These are phyloP conservation scores for Cataglyphis cursor DNA, from an alignment of 2,888 invertebrate genomes.

Conservation along the genomic window DNA sequence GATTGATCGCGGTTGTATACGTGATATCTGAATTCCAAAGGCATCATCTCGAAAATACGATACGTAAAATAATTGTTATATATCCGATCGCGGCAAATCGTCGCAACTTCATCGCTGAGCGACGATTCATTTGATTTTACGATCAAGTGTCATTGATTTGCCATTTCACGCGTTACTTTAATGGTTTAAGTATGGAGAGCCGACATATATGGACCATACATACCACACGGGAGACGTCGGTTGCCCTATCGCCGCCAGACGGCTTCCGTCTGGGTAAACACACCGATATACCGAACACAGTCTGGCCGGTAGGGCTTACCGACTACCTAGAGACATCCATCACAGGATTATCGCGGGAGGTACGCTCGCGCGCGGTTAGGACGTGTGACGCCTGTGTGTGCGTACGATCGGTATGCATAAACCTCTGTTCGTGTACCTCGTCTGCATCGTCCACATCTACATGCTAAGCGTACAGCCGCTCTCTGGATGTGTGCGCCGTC, in stretches of 20 bases:
- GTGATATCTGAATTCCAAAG: not conserved
- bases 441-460: constrained; percentile 30
- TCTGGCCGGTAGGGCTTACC: constrained; percentile 72
- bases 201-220: constrained; percentile 62
- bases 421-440: constrained; percentile 41
- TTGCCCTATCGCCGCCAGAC: constrained; percentile 82
- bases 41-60: not conserved
- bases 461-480: not conserved
- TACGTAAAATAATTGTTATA: constrained; percentile 12
- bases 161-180: constrained; percentile 56
- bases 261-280: constrained; percentile 86
- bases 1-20: not conserved
- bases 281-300: constrained; percentile 69
- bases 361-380: constrained; percentile 66
- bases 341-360: constrained; percentile 82
- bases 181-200: constrained; percentile 64
- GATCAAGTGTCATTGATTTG: constrained; percentile 47
- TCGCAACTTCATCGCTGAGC: not conserved
- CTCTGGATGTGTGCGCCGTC: too few species aligned
- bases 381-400: constrained; percentile 52
- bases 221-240: constrained; percentile 65
- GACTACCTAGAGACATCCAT: constrained; percentile 82
- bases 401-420: constrained; percentile 19
- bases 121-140: not conserved
- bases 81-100: not conserved